A percentile compares a stretch with the other conserved stretches of the same genome.
phyloP scores from a whole-genome alignment of 2,113 vertebrate genomes.

The Colistium nudipinnis region DNA sequence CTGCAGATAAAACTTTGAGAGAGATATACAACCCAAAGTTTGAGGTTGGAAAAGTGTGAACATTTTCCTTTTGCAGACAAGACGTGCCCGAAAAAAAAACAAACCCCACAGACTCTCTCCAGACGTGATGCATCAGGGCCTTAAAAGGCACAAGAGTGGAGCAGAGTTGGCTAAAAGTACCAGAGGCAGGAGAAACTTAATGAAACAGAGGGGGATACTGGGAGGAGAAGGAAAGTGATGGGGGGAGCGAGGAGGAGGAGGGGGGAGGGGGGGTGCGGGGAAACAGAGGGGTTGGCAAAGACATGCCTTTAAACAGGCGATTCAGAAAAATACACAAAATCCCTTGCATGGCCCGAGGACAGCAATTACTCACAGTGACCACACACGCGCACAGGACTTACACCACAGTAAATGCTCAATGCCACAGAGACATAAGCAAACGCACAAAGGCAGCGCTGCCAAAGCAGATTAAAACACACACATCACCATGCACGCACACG shows the following conservation, averaged over 20 bases:
- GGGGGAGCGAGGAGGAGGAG: not conserved
- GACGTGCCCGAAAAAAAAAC: too few species aligned
- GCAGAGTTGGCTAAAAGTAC: not conserved
- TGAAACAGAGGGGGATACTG: not conserved
- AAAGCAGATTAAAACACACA: not conserved
- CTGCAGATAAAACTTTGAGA: too few species aligned
- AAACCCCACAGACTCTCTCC: too few species aligned
- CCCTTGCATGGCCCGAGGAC: slow-evolving; percentile 27
- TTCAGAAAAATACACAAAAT: slow-evolving; percentile 38
- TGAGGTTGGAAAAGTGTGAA: too few species aligned
- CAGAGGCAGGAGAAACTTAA: not conserved
- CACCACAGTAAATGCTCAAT: not conserved
- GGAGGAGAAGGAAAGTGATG: not conserved
- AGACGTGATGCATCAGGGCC: not conserved
- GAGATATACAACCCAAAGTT: too few species aligned
- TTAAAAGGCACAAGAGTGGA: not conserved
- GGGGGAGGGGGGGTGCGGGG: not conserved
- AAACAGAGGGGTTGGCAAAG: slow-evolving; percentile 21
- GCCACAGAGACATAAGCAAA: not conserved
- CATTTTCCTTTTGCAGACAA: too few species aligned
- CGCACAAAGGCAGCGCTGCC: not conserved
- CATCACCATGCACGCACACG: not conserved
- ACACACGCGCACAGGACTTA: not conserved
- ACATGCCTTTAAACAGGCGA: slow-evolving; percentile 33
- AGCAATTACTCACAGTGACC: slow-evolving; percentile 39